Base-by-base conservation (phyloP, 2,113 vertebrate genomes). In the Poeciliopsis prolifica region DNA sequence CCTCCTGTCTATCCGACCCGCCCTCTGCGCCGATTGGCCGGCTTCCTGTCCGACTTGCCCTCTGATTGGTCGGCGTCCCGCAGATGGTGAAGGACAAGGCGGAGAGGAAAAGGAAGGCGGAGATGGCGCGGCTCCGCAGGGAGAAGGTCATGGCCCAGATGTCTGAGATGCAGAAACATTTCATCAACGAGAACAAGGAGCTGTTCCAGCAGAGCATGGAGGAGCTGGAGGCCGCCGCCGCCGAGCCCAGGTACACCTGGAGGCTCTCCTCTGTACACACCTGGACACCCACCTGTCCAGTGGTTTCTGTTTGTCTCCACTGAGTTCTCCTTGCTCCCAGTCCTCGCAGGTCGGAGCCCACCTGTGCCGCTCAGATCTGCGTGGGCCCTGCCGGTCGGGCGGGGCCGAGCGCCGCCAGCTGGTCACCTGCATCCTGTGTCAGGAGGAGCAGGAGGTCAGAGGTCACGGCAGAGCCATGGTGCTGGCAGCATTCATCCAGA, bases 131-230 rank as follows among this genome's bases (percentile, higher is more conserved):
- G 0, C 90, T 98, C 24, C 93, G 97, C 3, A 92, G 97, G 74
- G 98, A 99, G 24, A 99, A 99, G 92, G 96, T 99, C 88, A 98
- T 99, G 97, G 98, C 98, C 65, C 98, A 99, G 89, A 99, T 99
- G 98, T 98, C 96, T 0, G 98, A 97, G 92, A 99, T 99, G 98
- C 98, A 99, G 64, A 94, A 96, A 65, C 96, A 98, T 78, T n/a
- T 99, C 68, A 99, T 99, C 88, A 96, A 97, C 13, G 97, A 99
- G 81, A 99, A 99, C 92, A 97, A 95, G 85, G 98, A 99, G 19
- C 95, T 99, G 33, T 99, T 99, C 73, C 96, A 98, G 86, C 97
- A 99, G 70, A 98, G 96, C 0, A 63, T 97, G 78, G 97, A 96
- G 68, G 97, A 98, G 73, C 92, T 97, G 17, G 97, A 97, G 48